Percentiles rank a stretch among this genome's conserved stretches.
Conservation (phyloP, 1,140 invertebrate genomes). For the Formica selysi region DNA sequence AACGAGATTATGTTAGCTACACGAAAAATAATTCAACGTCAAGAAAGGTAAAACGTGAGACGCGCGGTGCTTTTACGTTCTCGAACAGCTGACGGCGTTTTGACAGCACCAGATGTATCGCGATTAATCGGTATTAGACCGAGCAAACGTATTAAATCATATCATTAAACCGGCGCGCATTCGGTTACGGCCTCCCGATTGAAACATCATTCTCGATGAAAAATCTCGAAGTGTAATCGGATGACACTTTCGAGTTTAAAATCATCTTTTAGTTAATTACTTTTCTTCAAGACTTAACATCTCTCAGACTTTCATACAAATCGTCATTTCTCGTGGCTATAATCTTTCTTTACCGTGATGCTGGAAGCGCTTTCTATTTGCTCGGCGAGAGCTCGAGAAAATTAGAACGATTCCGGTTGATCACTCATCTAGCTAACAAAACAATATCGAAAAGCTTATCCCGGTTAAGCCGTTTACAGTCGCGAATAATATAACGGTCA, state of each 20-base stretch:
- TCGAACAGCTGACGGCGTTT: constrained; percentile 43
- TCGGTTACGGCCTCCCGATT: constrained; percentile 28
- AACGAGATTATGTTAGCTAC: constrained; percentile 1
- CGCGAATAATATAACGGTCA: constrained; percentile 70
- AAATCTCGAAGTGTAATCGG: not conserved
- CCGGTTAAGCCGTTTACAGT: constrained; percentile 70
- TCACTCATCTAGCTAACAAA: constrained; percentile 61
- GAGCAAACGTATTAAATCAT: constrained; percentile 41
- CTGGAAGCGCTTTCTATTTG: not conserved
- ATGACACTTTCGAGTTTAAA: not conserved
- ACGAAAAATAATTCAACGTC: not conserved
- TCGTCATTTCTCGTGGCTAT: not conserved
- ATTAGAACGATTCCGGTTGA: constrained; percentile 60
- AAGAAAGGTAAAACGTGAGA: constrained; percentile 9
- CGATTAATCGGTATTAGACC: constrained; percentile 46
- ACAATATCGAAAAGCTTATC: constrained; percentile 69
- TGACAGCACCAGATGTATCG: constrained; percentile 23
- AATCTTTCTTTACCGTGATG: not conserved
- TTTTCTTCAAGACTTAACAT: not conserved
- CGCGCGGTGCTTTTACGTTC: constrained; percentile 9
- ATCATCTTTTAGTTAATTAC: not conserved
- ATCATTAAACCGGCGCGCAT: constrained; percentile 33
- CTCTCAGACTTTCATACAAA: not conserved
- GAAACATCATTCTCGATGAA: not conserved
- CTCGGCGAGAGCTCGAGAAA: constrained; percentile 21